phyloP scores from a whole-genome alignment of 2,797 vertebrate genomes.

The Lepilemur septentrionalis region DNA sequence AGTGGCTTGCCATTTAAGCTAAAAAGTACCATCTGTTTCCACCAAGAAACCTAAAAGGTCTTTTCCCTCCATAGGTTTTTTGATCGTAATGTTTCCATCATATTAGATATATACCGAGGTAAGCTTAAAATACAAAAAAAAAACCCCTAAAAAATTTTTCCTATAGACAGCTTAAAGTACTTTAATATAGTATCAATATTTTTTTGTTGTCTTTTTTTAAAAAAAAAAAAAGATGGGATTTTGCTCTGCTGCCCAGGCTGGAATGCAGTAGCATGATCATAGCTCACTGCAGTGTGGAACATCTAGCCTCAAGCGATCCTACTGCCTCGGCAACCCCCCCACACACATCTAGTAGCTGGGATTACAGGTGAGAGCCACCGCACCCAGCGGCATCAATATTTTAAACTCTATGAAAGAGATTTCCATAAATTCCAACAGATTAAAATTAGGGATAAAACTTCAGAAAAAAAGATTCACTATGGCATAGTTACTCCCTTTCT shows the following conservation, averaged over 20 bases:
- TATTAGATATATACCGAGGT: neutral
- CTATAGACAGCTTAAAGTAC: neutral
- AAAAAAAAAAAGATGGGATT: neutral
- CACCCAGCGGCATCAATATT: neutral
- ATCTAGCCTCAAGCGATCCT: neutral
- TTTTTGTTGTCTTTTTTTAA: neutral
- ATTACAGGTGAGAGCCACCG: neutral
- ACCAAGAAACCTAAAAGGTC: neutral
- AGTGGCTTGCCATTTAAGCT: neutral
- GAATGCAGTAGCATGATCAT: neutral
- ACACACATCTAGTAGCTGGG: too few species aligned
- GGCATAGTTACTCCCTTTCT: neutral
- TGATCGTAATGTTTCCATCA: neutral
- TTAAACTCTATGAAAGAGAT: slow-evolving; percentile 16
- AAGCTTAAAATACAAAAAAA: slow-evolving; percentile 13
- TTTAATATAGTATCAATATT: slow-evolving; percentile 14
- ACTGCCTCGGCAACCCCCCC: neutral
- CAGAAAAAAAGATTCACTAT: neutral
- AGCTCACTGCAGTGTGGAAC: neutral
- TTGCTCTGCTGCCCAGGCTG: neutral
- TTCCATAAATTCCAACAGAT: neutral
- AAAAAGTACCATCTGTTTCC: neutral
- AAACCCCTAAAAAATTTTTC: neutral
- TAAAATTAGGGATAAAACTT: neutral
- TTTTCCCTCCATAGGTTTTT: neutral